A percentile compares a stretch with the other conserved stretches of the same genome.
Evolutionary conservation across 2,113 vertebrate species (phyloP).

Genomic region (Gallinago paraguaiae): DNA sequence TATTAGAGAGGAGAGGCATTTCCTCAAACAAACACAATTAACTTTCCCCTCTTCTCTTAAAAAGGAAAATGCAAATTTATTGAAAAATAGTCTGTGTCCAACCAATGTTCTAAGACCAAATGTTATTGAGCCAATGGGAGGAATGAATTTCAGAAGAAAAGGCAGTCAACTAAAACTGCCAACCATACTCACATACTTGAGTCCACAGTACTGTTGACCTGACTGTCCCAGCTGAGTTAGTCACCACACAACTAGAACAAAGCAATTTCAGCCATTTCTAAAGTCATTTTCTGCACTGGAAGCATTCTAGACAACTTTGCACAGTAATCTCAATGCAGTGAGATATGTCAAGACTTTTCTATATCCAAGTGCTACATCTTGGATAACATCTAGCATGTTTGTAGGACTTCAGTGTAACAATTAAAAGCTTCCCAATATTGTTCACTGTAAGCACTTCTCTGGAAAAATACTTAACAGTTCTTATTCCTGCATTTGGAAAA

Average conservation of each 20-base stretch:
- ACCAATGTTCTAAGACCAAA: background rate
- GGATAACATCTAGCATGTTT: background rate
- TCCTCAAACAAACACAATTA: background rate
- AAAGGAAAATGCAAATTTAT: background rate
- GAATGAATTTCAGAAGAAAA: background rate
- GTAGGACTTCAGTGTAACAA: conserved; percentile 1
- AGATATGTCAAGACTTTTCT: background rate
- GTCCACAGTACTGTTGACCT: background rate
- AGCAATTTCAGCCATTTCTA: conserved; percentile 6
- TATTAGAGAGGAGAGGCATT: background rate
- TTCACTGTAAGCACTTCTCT: background rate
- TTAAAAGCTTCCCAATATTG: background rate
- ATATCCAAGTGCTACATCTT: background rate
- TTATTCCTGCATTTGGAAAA: background rate
- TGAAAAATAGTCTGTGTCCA: background rate
- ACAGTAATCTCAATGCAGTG: background rate
- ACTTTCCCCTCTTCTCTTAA: background rate
- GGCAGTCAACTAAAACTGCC: background rate
- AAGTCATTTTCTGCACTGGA: background rate
- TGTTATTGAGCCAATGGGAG: background rate
- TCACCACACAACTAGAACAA: background rate
- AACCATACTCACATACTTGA: background rate
- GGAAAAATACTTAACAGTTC: conserved; percentile 6
- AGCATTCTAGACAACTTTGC: background rate
- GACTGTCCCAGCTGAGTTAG: background rate